Percentiles rank a stretch among this genome's conserved stretches.
Conservation (phyloP, 2,888 invertebrate genomes). For the Eubasilissa splendida region DNA sequence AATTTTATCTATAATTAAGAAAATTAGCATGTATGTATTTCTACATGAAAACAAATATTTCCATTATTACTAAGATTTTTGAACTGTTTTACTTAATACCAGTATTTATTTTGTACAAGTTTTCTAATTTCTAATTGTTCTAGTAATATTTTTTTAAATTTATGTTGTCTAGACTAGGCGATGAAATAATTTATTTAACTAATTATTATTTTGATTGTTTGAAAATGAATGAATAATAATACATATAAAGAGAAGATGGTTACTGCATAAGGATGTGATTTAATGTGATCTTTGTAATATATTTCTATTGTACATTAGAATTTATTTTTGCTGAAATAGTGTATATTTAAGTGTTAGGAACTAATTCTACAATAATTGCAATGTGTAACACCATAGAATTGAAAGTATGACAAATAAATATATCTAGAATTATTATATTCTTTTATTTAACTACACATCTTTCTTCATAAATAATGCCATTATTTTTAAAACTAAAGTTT, state of each 20-base stretch:
- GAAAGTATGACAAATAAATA: conserved; percentile 33
- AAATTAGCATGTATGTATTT: conserved; percentile 3
- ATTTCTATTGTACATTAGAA: conserved; percentile 12
- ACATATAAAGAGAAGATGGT: conserved; percentile 7
- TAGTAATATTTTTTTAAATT: neutral
- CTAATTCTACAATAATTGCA: neutral
- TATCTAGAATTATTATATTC: neutral
- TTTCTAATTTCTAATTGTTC: neutral
- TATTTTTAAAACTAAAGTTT: neutral
- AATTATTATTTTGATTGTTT: conserved; percentile 5
- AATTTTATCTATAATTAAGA: conserved; percentile 1
- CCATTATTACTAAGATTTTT: conserved; percentile 33
- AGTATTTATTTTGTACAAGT: conserved; percentile 32
- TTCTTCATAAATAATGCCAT: neutral
- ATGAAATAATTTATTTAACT: conserved; percentile 12
- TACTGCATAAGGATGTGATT: conserved; percentile 27
- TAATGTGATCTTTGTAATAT: conserved; percentile 34
- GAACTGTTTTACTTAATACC: neutral
- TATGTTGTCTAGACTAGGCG: conserved; percentile 5
- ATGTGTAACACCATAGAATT: conserved; percentile 16
- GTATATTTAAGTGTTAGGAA: conserved; percentile 7
- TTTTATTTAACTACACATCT: neutral
- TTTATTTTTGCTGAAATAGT: conserved; percentile 33
- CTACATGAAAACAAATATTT: conserved; percentile 37
- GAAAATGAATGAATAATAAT: neutral